Percentiles rank a stretch among this genome's conserved stretches.
Evolutionary conservation across 1,140 invertebrate species (phyloP).

Genomic region (Elymnias hypermnestra): DNA sequence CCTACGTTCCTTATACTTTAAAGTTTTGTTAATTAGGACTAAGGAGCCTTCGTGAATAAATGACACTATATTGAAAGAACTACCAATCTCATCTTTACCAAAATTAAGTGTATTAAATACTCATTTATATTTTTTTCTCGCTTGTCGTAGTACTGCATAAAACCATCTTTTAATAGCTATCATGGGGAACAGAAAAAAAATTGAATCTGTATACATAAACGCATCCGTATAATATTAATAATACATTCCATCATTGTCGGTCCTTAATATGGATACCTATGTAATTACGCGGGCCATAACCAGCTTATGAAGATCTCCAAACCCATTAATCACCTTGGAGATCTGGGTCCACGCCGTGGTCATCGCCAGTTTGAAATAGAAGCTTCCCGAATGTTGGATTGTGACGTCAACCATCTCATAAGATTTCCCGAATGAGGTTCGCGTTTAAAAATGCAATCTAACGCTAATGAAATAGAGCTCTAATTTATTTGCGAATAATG

Average conservation of each 20-base stretch:
- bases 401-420: constrained; percentile 62
- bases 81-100: no score
- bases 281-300: constrained; percentile 19
- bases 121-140: no score
- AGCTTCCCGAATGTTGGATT: constrained; percentile 63
- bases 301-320: constrained; percentile 16
- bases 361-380: constrained; percentile 46
- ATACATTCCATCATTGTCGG: constrained; percentile 12
- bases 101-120: no score
- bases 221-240: not conserved
- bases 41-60: no score
- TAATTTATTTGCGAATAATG: constrained; percentile 12
- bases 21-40: no score
- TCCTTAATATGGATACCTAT: constrained; percentile 23
- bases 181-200: not conserved
- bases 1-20: no score
- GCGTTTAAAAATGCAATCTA: constrained; percentile 39
- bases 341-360: constrained; percentile 16
- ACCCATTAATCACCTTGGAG: constrained; percentile 5
- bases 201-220: not conserved
- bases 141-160: no score
- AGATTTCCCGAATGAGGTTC: constrained; percentile 46
- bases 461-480: constrained; percentile 25
- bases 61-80: no score
- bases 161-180: not conserved